Evolutionary conservation across 2,113 vertebrate genomes (phyloP), one percentile per base, ranked within the genome.

Genomic region (Oreochromis aureus): DNA sequence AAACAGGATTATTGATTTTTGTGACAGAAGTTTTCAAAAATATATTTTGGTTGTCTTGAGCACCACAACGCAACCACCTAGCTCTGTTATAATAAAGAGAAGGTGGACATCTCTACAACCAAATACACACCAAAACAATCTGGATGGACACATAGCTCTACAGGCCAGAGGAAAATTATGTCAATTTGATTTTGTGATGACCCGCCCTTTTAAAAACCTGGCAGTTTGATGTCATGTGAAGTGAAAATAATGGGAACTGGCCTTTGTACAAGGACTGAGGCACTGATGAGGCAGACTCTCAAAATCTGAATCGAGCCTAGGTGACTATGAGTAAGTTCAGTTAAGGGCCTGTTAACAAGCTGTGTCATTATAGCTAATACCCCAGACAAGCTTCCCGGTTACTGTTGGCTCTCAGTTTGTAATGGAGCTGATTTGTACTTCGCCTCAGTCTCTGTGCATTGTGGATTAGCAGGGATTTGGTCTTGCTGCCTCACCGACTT

Each of bases 391-490:
- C 66, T 55, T 58, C 84, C 55, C n/a, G 13, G 41, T 86, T 89
- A 84, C 81, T 24, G 61, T 86, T 83, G 18, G 82, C 80, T 39
- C 76, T 88, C 51, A 55, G 89, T 82, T 80, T 87, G 93, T 89
- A 91, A 89, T 84, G 89, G 91, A 92, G 87, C 85, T 95, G 82
- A 87, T 93, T 89, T 90, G 87, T 84, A 86, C 87, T 92, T 92
- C 84, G 84, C 85, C 80, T 55, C 61, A 41, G 83, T 91, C 90
- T 90, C 86, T 71, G 58, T 13, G 78, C 85, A 10, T 61, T 66
- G 86, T 92, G 94, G 94, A 96, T 95, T 93, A 95, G 82, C 80
- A 61, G 83, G 91, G 93, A 94, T 95, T 95, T 93, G 89, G 89
- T 95, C 61, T 91, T 92, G 89, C 85, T 90, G 85, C 85, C 91